phyloP scores from a whole-genome alignment of 1,140 invertebrate genomes.

The Drosophila rufa region DNA sequence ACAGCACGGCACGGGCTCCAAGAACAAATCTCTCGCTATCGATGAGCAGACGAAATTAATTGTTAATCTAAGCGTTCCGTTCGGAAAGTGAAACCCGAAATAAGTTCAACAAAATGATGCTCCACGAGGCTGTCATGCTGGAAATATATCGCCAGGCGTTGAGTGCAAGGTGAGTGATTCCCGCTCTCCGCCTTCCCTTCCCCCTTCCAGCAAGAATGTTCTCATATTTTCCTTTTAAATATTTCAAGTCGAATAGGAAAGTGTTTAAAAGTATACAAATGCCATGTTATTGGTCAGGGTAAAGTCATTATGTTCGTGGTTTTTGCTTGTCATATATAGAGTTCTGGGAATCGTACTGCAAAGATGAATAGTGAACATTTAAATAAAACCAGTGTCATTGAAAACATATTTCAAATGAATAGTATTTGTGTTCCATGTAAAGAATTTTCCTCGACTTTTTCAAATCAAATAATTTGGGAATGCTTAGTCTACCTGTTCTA shows the following conservation, averaged over 20 bases:
- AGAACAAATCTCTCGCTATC: slow-evolving; percentile 37
- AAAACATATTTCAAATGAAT: background rate
- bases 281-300: background rate
- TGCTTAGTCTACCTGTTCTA: no score
- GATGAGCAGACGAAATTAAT: slow-evolving; percentile 58
- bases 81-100: slow-evolving; percentile 16
- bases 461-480: no score
- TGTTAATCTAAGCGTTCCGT: slow-evolving; percentile 27
- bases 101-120: slow-evolving; percentile 80
- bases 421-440: background rate
- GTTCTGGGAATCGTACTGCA: background rate
- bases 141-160: slow-evolving; percentile 85
- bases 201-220: background rate
- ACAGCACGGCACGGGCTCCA: background rate
- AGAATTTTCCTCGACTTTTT: no score
- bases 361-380: background rate
- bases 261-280: background rate
- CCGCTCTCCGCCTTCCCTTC: background rate
- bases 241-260: background rate
- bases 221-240: background rate
- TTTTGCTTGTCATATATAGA: no score
- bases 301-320: background rate
- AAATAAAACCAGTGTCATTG: background rate
- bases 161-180: slow-evolving; percentile 80
- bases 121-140: slow-evolving; percentile 85